phyloP scores from a whole-genome alignment of 2,888 invertebrate species.

The Caenorhabditis angaria region DNA sequence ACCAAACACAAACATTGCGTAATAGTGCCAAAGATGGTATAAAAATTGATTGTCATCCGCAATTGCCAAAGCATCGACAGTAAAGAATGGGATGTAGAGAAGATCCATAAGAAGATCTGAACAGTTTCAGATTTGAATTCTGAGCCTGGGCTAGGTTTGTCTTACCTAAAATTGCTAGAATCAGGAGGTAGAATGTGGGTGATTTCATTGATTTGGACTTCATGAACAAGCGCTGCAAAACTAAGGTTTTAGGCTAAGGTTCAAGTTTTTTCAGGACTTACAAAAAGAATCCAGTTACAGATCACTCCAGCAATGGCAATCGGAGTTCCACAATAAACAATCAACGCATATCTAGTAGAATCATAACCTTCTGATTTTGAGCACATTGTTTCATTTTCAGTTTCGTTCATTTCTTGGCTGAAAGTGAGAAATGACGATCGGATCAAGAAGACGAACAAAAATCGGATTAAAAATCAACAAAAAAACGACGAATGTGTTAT shows the following conservation, averaged over 20 bases:
- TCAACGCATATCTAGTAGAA: constrained; percentile 57
- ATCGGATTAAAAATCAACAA: neutral
- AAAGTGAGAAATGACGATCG: neutral
- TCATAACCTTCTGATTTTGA: constrained; percentile 60
- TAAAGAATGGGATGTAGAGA: constrained; percentile 68
- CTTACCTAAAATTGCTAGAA: constrained; percentile 53
- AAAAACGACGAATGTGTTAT: too few species aligned
- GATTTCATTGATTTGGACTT: constrained; percentile 48
- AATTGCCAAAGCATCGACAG: constrained; percentile 64
- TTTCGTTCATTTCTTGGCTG: constrained; percentile 5
- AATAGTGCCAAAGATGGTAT: constrained; percentile 64
- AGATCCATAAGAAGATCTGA: constrained; percentile 63
- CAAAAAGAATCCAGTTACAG: constrained; percentile 61
- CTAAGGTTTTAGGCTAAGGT: neutral
- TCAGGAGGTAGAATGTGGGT: constrained; percentile 58
- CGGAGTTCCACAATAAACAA: constrained; percentile 64
- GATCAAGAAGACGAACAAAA: neutral
- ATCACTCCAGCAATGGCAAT: constrained; percentile 62
- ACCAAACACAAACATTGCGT: constrained; percentile 63
- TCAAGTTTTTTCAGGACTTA: constrained; percentile 23
- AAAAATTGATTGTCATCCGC: constrained; percentile 57
- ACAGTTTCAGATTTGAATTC: constrained; percentile 1
- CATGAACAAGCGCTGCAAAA: constrained; percentile 55
- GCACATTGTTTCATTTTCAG: constrained; percentile 14
- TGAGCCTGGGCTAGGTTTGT: neutral